A percentile compares a stretch with the other conserved stretches of the same genome.
Evolutionary conservation across 2,113 vertebrate species (phyloP).

Genomic region (Ictalurus punctatus): DNA sequence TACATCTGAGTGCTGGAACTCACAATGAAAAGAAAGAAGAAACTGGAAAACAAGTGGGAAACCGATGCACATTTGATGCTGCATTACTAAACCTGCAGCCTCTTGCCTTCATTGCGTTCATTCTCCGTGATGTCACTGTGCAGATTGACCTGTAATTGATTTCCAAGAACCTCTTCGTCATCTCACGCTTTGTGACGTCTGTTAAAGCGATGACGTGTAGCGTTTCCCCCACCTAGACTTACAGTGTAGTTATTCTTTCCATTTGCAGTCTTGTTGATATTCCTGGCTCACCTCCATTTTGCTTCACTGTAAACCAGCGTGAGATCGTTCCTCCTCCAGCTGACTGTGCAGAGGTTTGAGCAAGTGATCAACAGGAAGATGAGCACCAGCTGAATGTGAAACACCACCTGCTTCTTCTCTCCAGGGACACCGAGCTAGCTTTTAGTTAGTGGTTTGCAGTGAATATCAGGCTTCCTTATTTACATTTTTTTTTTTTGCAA

Average conservation of each 20-base stretch:
- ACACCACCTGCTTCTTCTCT: conserved; percentile 7
- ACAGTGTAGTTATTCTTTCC: not conserved
- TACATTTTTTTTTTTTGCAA: not conserved
- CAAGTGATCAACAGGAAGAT: conserved; percentile 25
- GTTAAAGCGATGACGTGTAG: too few relatives aligned
- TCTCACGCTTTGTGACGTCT: not conserved
- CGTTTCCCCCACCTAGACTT: not conserved
- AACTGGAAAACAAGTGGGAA: not conserved
- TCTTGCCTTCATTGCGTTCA: not conserved
- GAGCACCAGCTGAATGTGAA: conserved; percentile 5
- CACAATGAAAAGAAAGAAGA: conserved; percentile 26
- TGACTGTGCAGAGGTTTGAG: conserved; percentile 12
- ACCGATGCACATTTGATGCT: conserved; percentile 15
- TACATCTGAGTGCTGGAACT: conserved; percentile 49
- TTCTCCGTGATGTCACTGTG: not conserved
- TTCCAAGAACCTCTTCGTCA: not conserved
- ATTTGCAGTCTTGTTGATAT: not conserved
- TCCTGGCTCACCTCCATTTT: conserved; percentile 2
- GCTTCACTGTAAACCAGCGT: conserved; percentile 18
- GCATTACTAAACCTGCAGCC: not conserved
- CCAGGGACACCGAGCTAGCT: conserved; percentile 5
- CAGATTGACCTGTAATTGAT: not conserved
- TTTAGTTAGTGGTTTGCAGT: not conserved
- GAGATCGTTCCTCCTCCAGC: not conserved
- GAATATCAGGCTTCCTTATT: not conserved